Percentiles rank a stretch among this genome's conserved stretches.
Evolutionary conservation across 1,140 invertebrate genomes (phyloP).

Genomic region (Uloborus diversus): DNA sequence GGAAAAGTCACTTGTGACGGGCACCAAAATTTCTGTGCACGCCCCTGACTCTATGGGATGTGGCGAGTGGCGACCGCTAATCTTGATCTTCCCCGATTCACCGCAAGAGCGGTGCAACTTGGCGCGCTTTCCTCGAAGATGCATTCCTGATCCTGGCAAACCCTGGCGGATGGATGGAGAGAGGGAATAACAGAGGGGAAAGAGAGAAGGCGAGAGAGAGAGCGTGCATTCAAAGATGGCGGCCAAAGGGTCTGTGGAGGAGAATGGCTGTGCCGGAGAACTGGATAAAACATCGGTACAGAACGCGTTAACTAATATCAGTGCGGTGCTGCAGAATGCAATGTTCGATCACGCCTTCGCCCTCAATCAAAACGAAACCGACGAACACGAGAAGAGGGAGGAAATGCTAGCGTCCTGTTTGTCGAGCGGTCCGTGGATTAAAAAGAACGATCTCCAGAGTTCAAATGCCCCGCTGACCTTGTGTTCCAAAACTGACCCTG

Average conservation of each 20-base stretch:
- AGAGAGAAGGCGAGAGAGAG: background rate
- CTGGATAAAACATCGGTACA: conserved; percentile 7
- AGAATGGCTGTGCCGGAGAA: conserved; percentile 12
- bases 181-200: background rate
- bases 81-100: background rate
- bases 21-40: no score
- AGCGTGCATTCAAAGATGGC: conserved; percentile 33
- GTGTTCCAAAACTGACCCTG: conserved; percentile 12
- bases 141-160: background rate
- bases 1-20: no score
- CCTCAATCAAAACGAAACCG: background rate
- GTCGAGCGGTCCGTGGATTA: background rate
- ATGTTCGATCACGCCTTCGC: conserved; percentile 8
- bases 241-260: conserved; percentile 37
- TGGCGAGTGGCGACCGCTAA: background rate
- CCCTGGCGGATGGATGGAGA: background rate
- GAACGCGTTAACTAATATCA: background rate
- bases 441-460: conserved; percentile 1
- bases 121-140: background rate
- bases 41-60: no score
- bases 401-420: conserved; percentile 2
- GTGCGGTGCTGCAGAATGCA: background rate
- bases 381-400: background rate
- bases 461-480: conserved; percentile 36
- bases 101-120: no score